Evolutionary conservation across 2,888 invertebrate species (phyloP).

Genomic region (Caenorhabditis drosophilae): DNA sequence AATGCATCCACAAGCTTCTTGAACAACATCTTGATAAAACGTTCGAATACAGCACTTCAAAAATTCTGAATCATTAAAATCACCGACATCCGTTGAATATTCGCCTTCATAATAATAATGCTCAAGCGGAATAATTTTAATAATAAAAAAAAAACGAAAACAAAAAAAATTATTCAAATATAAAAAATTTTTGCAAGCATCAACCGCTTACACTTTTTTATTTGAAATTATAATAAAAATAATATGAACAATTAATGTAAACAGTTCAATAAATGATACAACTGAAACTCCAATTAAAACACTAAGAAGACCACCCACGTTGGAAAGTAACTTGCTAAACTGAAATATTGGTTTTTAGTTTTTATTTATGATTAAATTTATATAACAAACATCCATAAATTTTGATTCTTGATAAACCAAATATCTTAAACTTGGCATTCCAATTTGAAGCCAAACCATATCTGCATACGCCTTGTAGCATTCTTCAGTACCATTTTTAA

Average conservation of each 20-base stretch:
- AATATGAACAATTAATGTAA: slow-evolving; percentile 33
- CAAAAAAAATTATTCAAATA: neutral
- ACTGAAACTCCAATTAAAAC: slow-evolving; percentile 48
- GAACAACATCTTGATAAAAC: slow-evolving; percentile 50
- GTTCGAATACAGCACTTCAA: slow-evolving; percentile 51
- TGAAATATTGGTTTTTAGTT: slow-evolving; percentile 10
- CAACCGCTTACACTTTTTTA: slow-evolving; percentile 9
- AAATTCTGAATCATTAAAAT: neutral
- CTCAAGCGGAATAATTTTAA: no score
- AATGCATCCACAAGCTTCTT: slow-evolving; percentile 46
- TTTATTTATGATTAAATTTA: neutral
- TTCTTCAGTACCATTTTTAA: no score
- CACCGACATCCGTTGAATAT: slow-evolving; percentile 48
- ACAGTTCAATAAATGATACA: slow-evolving; percentile 48
- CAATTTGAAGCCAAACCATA: slow-evolving; percentile 25
- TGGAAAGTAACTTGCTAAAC: slow-evolving; percentile 43
- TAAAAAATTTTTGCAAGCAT: neutral
- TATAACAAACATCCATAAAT: slow-evolving; percentile 33
- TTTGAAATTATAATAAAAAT: slow-evolving; percentile 23
- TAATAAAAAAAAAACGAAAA: no score
- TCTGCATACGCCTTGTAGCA: slow-evolving; percentile 27
- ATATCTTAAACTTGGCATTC: slow-evolving; percentile 23
- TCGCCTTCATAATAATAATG: slow-evolving; percentile 52
- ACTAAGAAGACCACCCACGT: slow-evolving; percentile 48
- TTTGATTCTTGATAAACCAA: slow-evolving; percentile 32